Evolutionary conservation across 2,113 vertebrate species (phyloP).

Genomic region (Hystrix cristata): DNA sequence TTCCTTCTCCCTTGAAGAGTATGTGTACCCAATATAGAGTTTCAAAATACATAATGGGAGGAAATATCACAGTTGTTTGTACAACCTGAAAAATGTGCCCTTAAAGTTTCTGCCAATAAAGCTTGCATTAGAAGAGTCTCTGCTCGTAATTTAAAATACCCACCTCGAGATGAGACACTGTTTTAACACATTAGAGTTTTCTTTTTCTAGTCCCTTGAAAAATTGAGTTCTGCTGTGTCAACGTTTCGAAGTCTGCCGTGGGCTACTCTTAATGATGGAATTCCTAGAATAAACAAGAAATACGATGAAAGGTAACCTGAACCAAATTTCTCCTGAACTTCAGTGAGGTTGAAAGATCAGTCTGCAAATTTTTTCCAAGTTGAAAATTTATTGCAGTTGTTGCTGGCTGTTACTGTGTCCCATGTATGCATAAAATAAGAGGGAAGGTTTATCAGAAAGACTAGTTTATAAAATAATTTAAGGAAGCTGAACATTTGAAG

Average conservation of each 20-base stretch:
- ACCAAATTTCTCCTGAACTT: slow-evolving; percentile 60
- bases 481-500: slow-evolving; percentile 64
- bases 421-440: slow-evolving; percentile 45
- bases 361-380: slow-evolving; percentile 57
- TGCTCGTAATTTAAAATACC: slow-evolving; percentile 65
- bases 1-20: background rate
- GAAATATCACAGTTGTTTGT: slow-evolving; percentile 63
- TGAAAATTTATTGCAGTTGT: slow-evolving; percentile 60
- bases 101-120: slow-evolving; percentile 46
- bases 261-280: slow-evolving; percentile 55
- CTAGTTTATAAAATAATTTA: slow-evolving; percentile 42
- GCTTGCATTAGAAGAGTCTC: slow-evolving; percentile 11
- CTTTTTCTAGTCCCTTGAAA: slow-evolving; percentile 52
- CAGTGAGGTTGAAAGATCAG: slow-evolving; percentile 52
- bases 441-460: slow-evolving; percentile 58
- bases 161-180: slow-evolving; percentile 30
- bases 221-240: slow-evolving; percentile 75
- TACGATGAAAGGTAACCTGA: slow-evolving; percentile 71
- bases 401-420: slow-evolving; percentile 54
- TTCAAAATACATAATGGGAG: slow-evolving; percentile 39
- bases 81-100: slow-evolving; percentile 54
- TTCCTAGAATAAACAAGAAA: slow-evolving; percentile 75
- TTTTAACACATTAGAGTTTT: slow-evolving; percentile 50
- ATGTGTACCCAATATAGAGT: background rate
- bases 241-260: slow-evolving; percentile 47